Evolutionary conservation across 2,113 vertebrate genomes (phyloP), one percentile per base, ranked within the genome.

Genomic region (Caranx melampygus): DNA sequence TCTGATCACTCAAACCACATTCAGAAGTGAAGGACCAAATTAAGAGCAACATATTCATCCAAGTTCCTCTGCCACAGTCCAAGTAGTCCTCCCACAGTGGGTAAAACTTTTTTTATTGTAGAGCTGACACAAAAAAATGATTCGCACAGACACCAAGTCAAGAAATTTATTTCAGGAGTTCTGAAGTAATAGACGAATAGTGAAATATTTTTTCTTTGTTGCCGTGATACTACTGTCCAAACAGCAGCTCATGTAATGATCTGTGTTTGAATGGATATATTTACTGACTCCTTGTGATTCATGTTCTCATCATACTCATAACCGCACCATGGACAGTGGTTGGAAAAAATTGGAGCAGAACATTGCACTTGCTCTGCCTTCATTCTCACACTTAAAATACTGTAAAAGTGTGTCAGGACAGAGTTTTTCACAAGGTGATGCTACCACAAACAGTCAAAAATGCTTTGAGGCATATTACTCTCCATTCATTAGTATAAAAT

Each of bases 201-300:
- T 6, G 4, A 15, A 47, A 47, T 42, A 47, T 47, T 16, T 6
- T 52, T 52, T 52, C 13, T 14, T 15, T 7, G 21, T 54, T 5
- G 44, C 7, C 21, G 34, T 60, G 16, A 26, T 1, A 3, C 18
- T 55, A 2, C 68, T 11, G 35, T 44, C 16, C 12, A 49, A 15
- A 49, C 5, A 5, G 35, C 3, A 20, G 55, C 34, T 52, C 1
- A 51, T 14, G 3, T 12, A 40, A 13, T 49, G 49, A 51, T 52
- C 34, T 60, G 34, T 4, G 5, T 65, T 45, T 49, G 3, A 52
- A 31, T 21, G 60, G 49, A 37, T 10, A 4, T 16, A 35, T 75
- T 71, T 12, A 47, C n/a, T 44, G 75, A 51, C 5, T 20, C 60
- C 54, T 31, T 84, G 59, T 75, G 75, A 78, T 62, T 68, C 26